Evolutionary conservation across 2,113 vertebrate genomes (phyloP).

Genomic region (Corvus moneduloides): DNA sequence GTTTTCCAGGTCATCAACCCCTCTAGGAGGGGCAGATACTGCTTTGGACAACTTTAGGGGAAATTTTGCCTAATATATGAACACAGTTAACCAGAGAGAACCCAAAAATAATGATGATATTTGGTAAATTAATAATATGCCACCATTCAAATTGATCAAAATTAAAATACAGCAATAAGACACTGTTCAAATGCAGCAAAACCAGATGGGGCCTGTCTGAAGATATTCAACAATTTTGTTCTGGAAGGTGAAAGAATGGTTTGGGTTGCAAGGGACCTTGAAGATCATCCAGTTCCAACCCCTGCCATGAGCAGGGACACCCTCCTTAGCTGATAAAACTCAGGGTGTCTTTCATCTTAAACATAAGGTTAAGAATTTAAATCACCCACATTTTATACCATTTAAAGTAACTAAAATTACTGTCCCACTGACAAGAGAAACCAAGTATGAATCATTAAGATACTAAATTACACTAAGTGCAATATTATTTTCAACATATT

Average conservation of each 20-base stretch:
- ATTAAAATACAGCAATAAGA: not conserved
- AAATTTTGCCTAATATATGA: not conserved
- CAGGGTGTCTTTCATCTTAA: not conserved
- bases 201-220: not conserved
- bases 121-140: not conserved
- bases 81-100: not conserved
- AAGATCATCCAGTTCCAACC: not conserved
- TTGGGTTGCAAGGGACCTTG: not conserved
- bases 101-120: accelerated
- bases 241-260: not conserved
- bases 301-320: not conserved
- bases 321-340: not conserved
- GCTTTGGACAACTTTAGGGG: not conserved
- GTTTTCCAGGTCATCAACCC: not conserved
- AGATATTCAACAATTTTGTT: not conserved
- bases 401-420: not conserved
- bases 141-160: not conserved
- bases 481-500: not conserved
- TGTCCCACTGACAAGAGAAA: not conserved
- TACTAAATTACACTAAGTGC: not conserved
- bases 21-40: not conserved
- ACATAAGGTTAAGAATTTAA: not conserved
- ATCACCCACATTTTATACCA: not conserved
- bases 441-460: not conserved
- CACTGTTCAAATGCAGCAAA: not conserved